These are phyloP conservation scores for Craterocephalus amniculus DNA, from an alignment of 2,797 vertebrate species.

Conservation along the genomic window DNA sequence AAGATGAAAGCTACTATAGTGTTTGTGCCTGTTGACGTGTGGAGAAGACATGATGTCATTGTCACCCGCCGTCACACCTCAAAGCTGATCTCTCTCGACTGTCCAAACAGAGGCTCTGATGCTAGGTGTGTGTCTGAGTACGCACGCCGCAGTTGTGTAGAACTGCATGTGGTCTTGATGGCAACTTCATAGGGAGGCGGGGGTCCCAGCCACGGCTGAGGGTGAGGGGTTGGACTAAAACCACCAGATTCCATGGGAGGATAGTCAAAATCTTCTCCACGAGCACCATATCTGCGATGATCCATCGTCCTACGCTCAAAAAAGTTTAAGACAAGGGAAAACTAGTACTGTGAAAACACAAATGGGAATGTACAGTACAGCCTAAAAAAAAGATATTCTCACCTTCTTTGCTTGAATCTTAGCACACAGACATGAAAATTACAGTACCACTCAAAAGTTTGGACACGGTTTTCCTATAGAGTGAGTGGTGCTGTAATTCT, in stretches of 20 bases:
- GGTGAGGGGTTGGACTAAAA: slow-evolving; percentile 74
- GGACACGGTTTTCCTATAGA: too few species aligned
- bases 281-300: slow-evolving; percentile 66
- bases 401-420: too few species aligned
- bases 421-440: too few species aligned
- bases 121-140: slow-evolving; percentile 85
- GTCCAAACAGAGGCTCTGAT: slow-evolving; percentile 82
- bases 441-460: too few species aligned
- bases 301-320: slow-evolving; percentile 75
- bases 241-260: slow-evolving; percentile 83
- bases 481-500: too few species aligned
- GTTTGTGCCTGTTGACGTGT: slow-evolving; percentile 2
- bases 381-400: neutral
- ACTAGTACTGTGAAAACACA: slow-evolving; percentile 15
- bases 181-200: slow-evolving; percentile 85
- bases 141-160: slow-evolving; percentile 83
- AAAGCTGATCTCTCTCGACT: slow-evolving; percentile 85
- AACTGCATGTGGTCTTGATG: slow-evolving; percentile 86
- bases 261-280: slow-evolving; percentile 83
- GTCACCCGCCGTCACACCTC: slow-evolving; percentile 77
- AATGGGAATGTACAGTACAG: neutral
- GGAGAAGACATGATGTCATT: neutral
- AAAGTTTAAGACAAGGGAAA: slow-evolving; percentile 6
- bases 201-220: slow-evolving; percentile 78
- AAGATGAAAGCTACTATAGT: slow-evolving; percentile 3